These are phyloP conservation scores for Anas acuta DNA, from an alignment of 2,797 vertebrate species.

Conservation along the genomic window DNA sequence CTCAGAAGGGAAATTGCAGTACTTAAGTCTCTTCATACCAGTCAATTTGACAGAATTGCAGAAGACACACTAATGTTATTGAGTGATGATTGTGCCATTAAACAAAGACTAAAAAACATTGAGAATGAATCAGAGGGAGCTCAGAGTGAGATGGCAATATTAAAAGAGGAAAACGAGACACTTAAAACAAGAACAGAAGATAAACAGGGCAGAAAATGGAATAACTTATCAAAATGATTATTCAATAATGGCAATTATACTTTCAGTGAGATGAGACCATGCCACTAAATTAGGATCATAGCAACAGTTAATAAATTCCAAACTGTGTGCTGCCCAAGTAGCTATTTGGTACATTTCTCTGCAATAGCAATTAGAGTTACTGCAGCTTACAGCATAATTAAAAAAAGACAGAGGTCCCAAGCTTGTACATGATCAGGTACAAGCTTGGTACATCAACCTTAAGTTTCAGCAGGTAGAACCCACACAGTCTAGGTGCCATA, in stretches of 20 bases:
- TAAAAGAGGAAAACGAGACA: constrained; percentile 29
- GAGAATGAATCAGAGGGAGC: constrained; percentile 11
- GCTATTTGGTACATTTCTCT: constrained; percentile 9
- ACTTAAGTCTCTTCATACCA: constrained; percentile 38
- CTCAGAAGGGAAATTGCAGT: constrained; percentile 38
- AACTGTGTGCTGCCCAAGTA: not conserved
- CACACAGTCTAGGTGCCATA: not conserved
- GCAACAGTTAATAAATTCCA: constrained; percentile 47
- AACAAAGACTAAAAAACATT: constrained; percentile 49
- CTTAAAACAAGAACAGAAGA: constrained; percentile 31
- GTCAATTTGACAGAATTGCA: constrained; percentile 43
- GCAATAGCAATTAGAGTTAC: constrained; percentile 3
- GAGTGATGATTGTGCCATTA: constrained; percentile 49
- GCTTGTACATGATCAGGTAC: not conserved
- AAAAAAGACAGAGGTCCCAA: not conserved
- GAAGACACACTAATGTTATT: constrained; percentile 42
- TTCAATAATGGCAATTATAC: constrained; percentile 66
- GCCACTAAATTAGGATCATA: constrained; percentile 52
- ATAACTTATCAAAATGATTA: constrained; percentile 64
- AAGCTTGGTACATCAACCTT: not conserved
- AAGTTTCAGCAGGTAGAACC: not conserved
- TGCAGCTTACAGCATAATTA: not conserved
- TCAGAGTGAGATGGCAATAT: not conserved
- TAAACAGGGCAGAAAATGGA: constrained; percentile 64
- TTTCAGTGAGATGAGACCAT: constrained; percentile 58